Conservation (phyloP, 1,140 invertebrate species). For the Drosophila willistoni region DNA sequence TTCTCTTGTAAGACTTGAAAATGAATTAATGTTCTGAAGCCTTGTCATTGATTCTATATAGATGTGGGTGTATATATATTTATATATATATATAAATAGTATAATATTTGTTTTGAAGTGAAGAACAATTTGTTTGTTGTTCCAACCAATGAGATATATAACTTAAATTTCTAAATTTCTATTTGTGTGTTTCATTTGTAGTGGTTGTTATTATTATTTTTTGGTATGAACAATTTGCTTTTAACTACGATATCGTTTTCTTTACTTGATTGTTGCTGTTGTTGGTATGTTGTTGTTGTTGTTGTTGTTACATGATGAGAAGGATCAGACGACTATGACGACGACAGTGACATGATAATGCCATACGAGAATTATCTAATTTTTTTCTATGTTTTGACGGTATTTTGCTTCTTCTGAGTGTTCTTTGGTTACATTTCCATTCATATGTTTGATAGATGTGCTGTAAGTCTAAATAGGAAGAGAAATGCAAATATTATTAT, state of each 20-base stretch:
- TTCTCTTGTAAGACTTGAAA: slow-evolving; percentile 29
- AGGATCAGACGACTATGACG: slow-evolving; percentile 45
- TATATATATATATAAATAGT: slow-evolving; percentile 27
- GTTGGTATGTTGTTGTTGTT: slow-evolving; percentile 38
- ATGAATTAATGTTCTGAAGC: slow-evolving; percentile 34
- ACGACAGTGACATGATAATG: slow-evolving; percentile 55
- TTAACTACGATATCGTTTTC: slow-evolving; percentile 68
- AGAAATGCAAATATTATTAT: no score
- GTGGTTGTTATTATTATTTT: slow-evolving; percentile 32
- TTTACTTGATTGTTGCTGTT: slow-evolving; percentile 69
- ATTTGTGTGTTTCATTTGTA: slow-evolving; percentile 32
- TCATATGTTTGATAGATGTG: slow-evolving; percentile 59
- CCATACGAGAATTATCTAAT: slow-evolving; percentile 45
- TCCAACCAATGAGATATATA: slow-evolving; percentile 59
- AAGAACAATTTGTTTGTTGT: slow-evolving; percentile 45
- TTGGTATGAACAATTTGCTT: slow-evolving; percentile 65
- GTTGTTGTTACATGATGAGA: slow-evolving; percentile 46
- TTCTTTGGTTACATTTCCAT: slow-evolving; percentile 61
- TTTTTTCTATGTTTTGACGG: slow-evolving; percentile 63
- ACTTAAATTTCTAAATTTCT: slow-evolving; percentile 55
- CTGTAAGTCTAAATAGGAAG: slow-evolving; percentile 39
- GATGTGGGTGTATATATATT: slow-evolving; percentile 9
- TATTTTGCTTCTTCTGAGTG: slow-evolving; percentile 48
- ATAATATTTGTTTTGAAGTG: slow-evolving; percentile 35
- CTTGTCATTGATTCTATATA: slow-evolving; percentile 9